These are phyloP conservation scores for Callorhinus ursinus DNA, from an alignment of 2,113 vertebrate genomes.

Conservation along the genomic window DNA sequence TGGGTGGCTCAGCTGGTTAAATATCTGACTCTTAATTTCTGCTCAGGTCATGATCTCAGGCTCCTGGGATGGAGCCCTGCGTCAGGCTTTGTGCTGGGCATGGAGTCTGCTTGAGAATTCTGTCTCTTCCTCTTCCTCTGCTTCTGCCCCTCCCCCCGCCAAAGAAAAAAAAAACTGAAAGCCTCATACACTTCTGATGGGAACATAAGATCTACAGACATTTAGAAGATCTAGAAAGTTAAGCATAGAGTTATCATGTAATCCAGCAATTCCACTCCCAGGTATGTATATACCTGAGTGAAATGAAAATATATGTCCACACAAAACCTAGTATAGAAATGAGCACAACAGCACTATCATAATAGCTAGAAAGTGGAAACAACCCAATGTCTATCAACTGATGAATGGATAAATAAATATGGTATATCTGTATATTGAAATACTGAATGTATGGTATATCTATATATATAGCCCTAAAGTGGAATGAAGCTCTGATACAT, in stretches of 20 bases:
- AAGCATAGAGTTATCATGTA: neutral
- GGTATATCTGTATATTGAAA: neutral
- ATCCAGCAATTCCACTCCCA: neutral
- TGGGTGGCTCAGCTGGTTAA: neutral
- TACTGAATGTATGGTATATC: too few relatives aligned
- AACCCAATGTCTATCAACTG: neutral
- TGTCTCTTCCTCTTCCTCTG: neutral
- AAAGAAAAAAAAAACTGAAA: neutral
- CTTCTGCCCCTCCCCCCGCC: neutral
- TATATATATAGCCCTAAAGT: neutral
- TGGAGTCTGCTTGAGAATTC: neutral
- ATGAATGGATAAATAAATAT: neutral
- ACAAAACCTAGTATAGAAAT: neutral
- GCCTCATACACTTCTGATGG: neutral
- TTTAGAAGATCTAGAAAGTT: neutral
- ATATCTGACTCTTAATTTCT: too few relatives aligned
- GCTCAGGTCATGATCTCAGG: too few relatives aligned
- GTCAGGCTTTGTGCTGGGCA: too few relatives aligned
- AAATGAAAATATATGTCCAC: neutral
- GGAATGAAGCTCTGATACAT: neutral
- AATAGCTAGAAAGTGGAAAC: neutral
- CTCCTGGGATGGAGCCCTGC: too few relatives aligned
- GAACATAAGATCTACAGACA: neutral
- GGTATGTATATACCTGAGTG: neutral
- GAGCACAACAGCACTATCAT: neutral